Percentiles rank a stretch among this genome's conserved stretches.
Evolutionary conservation across 2,888 invertebrate species (phyloP).

Genomic region (Ligdia adustata): DNA sequence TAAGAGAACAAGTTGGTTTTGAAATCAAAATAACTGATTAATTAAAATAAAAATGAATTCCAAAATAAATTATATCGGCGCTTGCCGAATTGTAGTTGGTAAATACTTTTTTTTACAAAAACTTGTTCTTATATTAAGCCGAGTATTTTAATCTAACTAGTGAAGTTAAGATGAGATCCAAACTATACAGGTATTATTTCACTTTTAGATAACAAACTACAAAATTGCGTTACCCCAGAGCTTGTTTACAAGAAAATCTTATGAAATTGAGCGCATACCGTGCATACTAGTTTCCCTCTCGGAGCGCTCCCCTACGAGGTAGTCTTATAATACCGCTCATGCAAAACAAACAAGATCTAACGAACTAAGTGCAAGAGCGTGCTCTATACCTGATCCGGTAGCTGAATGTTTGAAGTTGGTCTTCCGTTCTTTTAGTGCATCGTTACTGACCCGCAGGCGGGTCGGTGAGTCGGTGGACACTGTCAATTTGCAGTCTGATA

Average conservation of each 20-base stretch:
- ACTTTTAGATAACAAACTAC: background rate
- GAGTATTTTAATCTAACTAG: too few relatives aligned
- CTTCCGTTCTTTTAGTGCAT: conserved; percentile 24
- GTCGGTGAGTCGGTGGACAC: conserved; percentile 49
- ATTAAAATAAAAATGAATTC: too few relatives aligned
- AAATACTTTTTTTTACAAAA: too few relatives aligned
- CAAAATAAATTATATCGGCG: too few relatives aligned
- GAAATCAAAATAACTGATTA: too few relatives aligned
- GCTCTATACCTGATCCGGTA: conserved; percentile 19
- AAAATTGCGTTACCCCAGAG: conserved; percentile 19
- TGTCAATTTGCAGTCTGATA: conserved; percentile 77
- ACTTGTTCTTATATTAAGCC: too few relatives aligned
- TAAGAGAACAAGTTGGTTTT: too few relatives aligned
- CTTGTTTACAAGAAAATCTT: conserved; percentile 15
- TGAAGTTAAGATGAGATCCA: too few relatives aligned
- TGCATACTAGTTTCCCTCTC: conserved; percentile 5
- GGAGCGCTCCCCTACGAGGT: background rate
- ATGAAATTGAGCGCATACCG: conserved; percentile 5
- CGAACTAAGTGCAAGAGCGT: conserved; percentile 27
- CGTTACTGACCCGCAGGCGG: conserved; percentile 42
- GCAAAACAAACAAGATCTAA: conserved; percentile 33
- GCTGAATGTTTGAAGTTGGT: background rate
- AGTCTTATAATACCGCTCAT: conserved; percentile 28
- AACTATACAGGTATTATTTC: background rate
- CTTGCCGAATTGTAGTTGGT: too few relatives aligned